phyloP scores from a whole-genome alignment of 2,113 vertebrate species.

The Oxyruncus cristatus region DNA sequence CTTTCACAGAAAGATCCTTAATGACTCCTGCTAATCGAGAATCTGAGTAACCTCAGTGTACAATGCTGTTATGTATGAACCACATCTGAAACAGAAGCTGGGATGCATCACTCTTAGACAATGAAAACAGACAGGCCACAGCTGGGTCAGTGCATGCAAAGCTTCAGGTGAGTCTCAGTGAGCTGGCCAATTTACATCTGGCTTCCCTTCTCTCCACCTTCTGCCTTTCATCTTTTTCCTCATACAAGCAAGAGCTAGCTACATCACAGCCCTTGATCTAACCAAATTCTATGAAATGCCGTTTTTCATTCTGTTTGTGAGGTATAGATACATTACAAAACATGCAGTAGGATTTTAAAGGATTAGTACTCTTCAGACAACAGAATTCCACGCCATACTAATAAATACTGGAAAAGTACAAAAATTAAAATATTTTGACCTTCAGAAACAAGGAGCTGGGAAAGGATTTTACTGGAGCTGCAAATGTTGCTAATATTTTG shows the following conservation, averaged over 20 bases:
- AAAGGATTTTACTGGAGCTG: not conserved
- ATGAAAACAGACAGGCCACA: not conserved
- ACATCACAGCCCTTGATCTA: not conserved
- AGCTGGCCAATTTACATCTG: not conserved
- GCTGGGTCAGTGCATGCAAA: not conserved
- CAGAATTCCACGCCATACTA: not conserved
- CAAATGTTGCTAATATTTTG: not conserved
- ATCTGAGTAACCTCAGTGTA: not conserved
- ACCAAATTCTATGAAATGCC: not conserved
- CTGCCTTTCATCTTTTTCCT: not conserved
- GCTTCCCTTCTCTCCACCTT: not conserved
- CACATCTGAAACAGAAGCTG: not conserved
- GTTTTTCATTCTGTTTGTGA: not conserved
- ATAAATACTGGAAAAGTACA: not conserved
- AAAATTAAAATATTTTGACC: not conserved
- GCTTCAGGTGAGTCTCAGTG: not conserved
- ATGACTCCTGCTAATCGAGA: not conserved
- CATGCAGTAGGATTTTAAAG: not conserved
- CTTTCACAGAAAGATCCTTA: not conserved
- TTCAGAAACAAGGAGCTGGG: not conserved
- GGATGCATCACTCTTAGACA: not conserved
- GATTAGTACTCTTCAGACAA: not conserved
- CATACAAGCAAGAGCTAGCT: not conserved
- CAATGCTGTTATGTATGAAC: not conserved
- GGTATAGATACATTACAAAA: not conserved